These are phyloP conservation scores for Spialia ferax DNA, from an alignment of 2,888 invertebrate genomes.

Conservation along the genomic window DNA sequence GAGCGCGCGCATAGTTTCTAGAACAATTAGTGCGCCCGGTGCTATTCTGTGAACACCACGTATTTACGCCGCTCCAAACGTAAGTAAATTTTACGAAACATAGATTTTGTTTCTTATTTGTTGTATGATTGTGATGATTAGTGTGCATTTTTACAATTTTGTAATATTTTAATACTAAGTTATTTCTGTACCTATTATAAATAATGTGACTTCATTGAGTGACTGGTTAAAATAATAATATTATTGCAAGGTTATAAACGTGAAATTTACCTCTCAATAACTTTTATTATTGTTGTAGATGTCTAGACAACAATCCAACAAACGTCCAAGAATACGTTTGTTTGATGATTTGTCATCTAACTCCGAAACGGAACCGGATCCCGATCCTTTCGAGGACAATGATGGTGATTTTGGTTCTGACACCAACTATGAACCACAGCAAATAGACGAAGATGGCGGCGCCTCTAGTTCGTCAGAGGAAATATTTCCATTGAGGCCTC, in stretches of 20 bases:
- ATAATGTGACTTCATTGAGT: conserved; percentile 1
- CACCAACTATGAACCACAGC: conserved; percentile 37
- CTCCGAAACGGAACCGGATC: conserved; percentile 37
- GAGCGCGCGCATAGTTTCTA: conserved; percentile 38
- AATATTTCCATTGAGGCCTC: conserved; percentile 19
- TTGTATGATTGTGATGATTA: conserved; percentile 1
- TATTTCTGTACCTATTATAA: conserved; percentile 1
- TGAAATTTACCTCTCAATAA: not conserved
- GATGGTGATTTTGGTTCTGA: conserved; percentile 43
- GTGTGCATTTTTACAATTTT: conserved; percentile 1
- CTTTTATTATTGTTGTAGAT: conserved; percentile 24
- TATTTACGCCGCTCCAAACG: conserved; percentile 1
- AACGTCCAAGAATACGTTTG: conserved; percentile 37
- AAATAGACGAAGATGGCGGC: conserved; percentile 37
- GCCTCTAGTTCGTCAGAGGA: conserved; percentile 33
- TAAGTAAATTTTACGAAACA: conserved; percentile 1
- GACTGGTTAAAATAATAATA: not conserved
- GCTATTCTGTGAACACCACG: conserved; percentile 1
- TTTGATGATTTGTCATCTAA: conserved; percentile 41
- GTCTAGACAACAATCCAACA: conserved; percentile 32
- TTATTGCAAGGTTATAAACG: conserved; percentile 1
- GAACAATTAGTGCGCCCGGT: conserved; percentile 32
- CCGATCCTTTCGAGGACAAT: conserved; percentile 42
- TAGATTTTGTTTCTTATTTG: conserved; percentile 1
- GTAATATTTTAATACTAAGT: conserved; percentile 1